phyloP scores from a whole-genome alignment of 2,797 vertebrate genomes.

The Paramormyrops hopkinsi region DNA sequence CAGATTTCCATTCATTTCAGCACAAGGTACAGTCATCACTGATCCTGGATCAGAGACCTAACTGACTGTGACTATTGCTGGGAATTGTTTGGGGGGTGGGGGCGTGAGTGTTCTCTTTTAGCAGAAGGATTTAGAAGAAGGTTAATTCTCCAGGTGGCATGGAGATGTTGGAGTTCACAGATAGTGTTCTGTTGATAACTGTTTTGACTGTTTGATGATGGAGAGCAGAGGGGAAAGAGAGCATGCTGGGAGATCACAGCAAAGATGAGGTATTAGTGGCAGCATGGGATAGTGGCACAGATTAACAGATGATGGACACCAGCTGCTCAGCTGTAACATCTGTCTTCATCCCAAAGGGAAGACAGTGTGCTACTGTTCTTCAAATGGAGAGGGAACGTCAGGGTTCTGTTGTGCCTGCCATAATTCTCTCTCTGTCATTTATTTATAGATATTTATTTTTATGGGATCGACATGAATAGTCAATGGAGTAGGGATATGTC shows the following conservation, averaged over 20 bases:
- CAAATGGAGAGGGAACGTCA: neutral
- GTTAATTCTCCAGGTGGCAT: neutral
- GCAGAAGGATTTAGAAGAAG: neutral
- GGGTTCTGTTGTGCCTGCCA: neutral
- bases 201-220: neutral
- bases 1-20: neutral
- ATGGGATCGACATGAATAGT: neutral
- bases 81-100: neutral
- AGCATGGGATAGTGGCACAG: neutral
- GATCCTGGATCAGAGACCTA: neutral
- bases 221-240: neutral
- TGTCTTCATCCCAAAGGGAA: neutral
- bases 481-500: neutral
- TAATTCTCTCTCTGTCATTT: neutral
- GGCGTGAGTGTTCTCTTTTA: neutral
- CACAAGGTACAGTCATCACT: neutral
- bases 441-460: neutral
- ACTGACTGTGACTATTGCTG: neutral
- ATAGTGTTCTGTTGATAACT: neutral
- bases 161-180: neutral
- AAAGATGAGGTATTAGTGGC: constrained; percentile 11
- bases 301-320: neutral
- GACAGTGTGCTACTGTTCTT: neutral
- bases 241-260: neutral
- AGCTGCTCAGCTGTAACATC: neutral